Base-by-base conservation (phyloP, 2,113 vertebrate species). In the Cranoglanis bouderius region DNA sequence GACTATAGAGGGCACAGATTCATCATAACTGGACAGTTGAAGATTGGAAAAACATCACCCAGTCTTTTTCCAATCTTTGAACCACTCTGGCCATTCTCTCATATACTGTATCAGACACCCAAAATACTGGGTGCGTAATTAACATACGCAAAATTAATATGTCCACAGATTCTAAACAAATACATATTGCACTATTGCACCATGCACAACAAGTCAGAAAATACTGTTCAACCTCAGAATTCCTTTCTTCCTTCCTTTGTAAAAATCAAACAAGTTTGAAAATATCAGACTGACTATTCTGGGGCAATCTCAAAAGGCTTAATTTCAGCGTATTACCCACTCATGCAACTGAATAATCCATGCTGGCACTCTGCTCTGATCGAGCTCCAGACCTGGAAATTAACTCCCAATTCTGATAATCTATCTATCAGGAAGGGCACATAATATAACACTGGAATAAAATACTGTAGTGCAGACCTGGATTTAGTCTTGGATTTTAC, bases 251-350 rank as follows among this genome's bases (percentile, higher is more conserved):
- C n/a, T 35, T 35, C 38, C 51, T 55, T 55, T 21, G 6, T 53
- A 81, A 49, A 29, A 78, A 51, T 49, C 12, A 49, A 51, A 14
- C 75, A 51, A 6, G 12, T 51, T 78, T 49, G 26, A 78, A 78
- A 53, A 81, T 32, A 53, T 81, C 77, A 32, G 29, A 53, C 29
- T 12, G 53, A 24, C 8, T 57, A 35, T 59, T 24, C 32, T 57
- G 3, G 8, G 19, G 19, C 51, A 82, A 59, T 82, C 14, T 59
- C 81, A 40, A 26, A 59, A 59, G 6, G 32, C 81, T 82, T 59
- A 38, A 82, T 82, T 59, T 82, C 19, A 82, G 53, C 53, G 16
- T 24, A 82, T 82, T 59, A 59, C 35, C 51, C 55, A 82, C 78
- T 35, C 29, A 32, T 53, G 3, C 77, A 81, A 53, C 51, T 13